Conservation (phyloP, 2,888 invertebrate species). For the Hecatera dysodea region DNA sequence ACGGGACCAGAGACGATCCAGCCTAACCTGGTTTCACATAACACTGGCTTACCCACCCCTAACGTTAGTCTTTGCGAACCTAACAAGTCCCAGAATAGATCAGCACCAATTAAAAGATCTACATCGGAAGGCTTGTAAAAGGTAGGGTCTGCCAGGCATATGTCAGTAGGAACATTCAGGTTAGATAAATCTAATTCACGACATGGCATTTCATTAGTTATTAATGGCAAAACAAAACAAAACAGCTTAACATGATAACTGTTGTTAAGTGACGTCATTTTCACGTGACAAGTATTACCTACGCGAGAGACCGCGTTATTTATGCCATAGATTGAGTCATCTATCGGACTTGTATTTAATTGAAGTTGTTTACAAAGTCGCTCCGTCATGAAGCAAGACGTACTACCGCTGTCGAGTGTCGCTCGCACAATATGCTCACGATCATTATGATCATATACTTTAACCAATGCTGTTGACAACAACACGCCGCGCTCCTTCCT, state of each 20-base stretch:
- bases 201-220: not conserved
- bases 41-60: not conserved
- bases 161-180: not conserved
- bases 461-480: not conserved
- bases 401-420: not conserved
- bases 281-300: not conserved
- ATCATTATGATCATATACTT: not conserved
- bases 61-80: not conserved
- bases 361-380: not conserved
- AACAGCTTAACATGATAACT: not conserved
- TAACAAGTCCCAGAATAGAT: not conserved
- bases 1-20: conserved; percentile 1
- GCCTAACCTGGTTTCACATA: conserved; percentile 10
- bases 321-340: not conserved
- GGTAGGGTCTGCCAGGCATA: not conserved
- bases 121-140: conserved; percentile 1
- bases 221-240: not conserved
- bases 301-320: not conserved
- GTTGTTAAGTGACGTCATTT: not conserved
- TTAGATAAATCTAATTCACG: not conserved
- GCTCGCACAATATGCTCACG: not conserved
- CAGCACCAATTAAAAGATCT: not conserved
- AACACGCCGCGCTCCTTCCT: not conserved
- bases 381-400: not conserved
- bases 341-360: not conserved